These are phyloP conservation scores for Cryptocephalus moraei DNA, from an alignment of 2,888 invertebrate species.

Conservation along the genomic window DNA sequence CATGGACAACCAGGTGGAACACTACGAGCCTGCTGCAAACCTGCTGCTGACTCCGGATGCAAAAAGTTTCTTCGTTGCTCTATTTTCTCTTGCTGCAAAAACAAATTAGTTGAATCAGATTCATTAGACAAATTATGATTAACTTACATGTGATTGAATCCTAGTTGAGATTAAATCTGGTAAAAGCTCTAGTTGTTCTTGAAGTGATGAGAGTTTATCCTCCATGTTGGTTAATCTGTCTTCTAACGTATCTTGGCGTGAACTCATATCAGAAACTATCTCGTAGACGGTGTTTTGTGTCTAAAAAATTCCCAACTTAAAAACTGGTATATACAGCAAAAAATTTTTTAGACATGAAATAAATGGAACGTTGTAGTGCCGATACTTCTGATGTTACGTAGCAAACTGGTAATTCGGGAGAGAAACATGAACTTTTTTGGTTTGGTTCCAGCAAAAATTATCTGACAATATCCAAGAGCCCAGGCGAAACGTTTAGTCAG, in stretches of 20 bases:
- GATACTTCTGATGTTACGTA: too few species aligned
- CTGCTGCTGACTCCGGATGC: slow-evolving; percentile 78
- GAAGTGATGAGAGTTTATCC: slow-evolving; percentile 77
- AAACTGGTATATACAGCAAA: not conserved
- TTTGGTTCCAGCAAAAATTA: not conserved
- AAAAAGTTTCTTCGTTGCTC: slow-evolving; percentile 78
- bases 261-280: slow-evolving; percentile 95
- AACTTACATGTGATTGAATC: slow-evolving; percentile 37
- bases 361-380: too few species aligned
- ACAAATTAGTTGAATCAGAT: not conserved
- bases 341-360: too few species aligned
- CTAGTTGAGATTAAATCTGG: slow-evolving; percentile 66
- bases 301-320: slow-evolving; percentile 45
- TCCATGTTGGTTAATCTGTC: slow-evolving; percentile 88
- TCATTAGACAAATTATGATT: too few species aligned
- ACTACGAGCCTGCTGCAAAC: slow-evolving; percentile 37
- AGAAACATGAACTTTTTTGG: not conserved
- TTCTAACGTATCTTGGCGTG: slow-evolving; percentile 86
- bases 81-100: slow-evolving; percentile 61
- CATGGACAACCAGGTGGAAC: slow-evolving; percentile 62
- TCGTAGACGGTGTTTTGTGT: slow-evolving; percentile 97
- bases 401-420: not conserved
- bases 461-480: not conserved
- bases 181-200: slow-evolving; percentile 77
- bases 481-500: not conserved